Evolutionary conservation across 2,797 vertebrate species (phyloP).

Genomic region (Melanotaenia nigrans): DNA sequence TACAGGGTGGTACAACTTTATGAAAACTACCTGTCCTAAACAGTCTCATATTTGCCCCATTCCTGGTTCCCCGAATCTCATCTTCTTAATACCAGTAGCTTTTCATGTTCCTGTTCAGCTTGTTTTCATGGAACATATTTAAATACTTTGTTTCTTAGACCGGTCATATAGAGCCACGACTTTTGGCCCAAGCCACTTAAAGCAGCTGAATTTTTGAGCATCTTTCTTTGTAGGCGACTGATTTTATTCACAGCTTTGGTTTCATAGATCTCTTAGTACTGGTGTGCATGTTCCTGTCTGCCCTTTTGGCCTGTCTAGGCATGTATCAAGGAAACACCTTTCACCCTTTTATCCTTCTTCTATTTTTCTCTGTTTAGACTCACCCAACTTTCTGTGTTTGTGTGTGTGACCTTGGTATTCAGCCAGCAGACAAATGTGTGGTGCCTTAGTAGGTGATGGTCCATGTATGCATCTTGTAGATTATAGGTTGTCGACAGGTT

Average conservation of each 20-base stretch:
- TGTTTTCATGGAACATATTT: not conserved
- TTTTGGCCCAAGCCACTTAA: not conserved
- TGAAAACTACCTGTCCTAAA: not conserved
- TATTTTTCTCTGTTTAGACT: slow-evolving; percentile 23
- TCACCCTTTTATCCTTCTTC: too few species aligned
- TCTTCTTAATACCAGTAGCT: not conserved
- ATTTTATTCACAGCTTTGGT: slow-evolving; percentile 8
- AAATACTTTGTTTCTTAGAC: not conserved
- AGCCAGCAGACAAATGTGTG: slow-evolving; percentile 44
- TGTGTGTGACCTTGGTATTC: slow-evolving; percentile 51
- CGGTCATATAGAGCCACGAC: not conserved
- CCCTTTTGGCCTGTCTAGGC: slow-evolving; percentile 28
- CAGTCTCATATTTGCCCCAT: not conserved
- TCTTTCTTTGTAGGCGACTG: not conserved
- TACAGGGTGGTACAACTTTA: not conserved
- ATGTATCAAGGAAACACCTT: slow-evolving; percentile 32
- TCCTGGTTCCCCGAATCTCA: not conserved
- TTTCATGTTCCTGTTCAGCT: not conserved
- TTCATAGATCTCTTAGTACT: slow-evolving; percentile 6
- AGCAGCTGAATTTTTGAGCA: not conserved
- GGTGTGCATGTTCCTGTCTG: slow-evolving; percentile 14
- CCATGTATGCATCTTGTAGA: slow-evolving; percentile 40
- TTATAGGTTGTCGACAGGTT: slow-evolving; percentile 65
- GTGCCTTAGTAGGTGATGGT: slow-evolving; percentile 21
- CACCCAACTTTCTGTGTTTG: slow-evolving; percentile 18